phyloP scores from a whole-genome alignment of 92 coral and sea anemone genomes.

The Blastomussa wellsi region DNA sequence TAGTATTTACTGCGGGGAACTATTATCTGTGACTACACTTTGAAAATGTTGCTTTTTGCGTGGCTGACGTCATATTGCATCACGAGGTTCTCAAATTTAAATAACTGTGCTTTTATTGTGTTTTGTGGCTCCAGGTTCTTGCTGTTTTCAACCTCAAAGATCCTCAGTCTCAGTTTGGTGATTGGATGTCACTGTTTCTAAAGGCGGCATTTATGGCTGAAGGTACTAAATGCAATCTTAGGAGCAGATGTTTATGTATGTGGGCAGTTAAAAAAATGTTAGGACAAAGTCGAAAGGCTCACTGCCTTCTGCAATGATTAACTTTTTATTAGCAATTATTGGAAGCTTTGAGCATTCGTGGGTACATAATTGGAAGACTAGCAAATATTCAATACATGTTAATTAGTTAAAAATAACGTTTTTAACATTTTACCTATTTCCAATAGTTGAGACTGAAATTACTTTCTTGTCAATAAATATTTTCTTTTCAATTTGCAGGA shows the following conservation, averaged over 20 bases:
- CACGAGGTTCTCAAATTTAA: not conserved
- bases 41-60: not conserved
- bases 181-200: slow-evolving; percentile 87
- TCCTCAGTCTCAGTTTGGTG: slow-evolving; percentile 96
- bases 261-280: not conserved
- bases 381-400: too few relatives aligned
- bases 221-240: slow-evolving; percentile 38
- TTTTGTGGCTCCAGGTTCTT: slow-evolving; percentile 66
- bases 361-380: too few relatives aligned
- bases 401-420: too few relatives aligned
- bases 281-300: too few relatives aligned
- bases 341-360: too few relatives aligned
- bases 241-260: not conserved
- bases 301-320: too few relatives aligned
- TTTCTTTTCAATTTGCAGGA: slow-evolving; percentile 38
- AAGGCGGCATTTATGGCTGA: slow-evolving; percentile 76
- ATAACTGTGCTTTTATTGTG: not conserved
- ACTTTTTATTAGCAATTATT: too few relatives aligned
- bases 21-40: too few relatives aligned
- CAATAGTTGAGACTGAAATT: not conserved
- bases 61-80: not conserved
- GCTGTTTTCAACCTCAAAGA: slow-evolving; percentile 91
- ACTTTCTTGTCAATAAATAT: not conserved
- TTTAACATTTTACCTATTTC: too few relatives aligned
- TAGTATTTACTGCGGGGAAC: too few relatives aligned